These are phyloP conservation scores for Sphaerodactylus townsendi DNA, from an alignment of 2,113 vertebrate genomes.

Conservation along the genomic window DNA sequence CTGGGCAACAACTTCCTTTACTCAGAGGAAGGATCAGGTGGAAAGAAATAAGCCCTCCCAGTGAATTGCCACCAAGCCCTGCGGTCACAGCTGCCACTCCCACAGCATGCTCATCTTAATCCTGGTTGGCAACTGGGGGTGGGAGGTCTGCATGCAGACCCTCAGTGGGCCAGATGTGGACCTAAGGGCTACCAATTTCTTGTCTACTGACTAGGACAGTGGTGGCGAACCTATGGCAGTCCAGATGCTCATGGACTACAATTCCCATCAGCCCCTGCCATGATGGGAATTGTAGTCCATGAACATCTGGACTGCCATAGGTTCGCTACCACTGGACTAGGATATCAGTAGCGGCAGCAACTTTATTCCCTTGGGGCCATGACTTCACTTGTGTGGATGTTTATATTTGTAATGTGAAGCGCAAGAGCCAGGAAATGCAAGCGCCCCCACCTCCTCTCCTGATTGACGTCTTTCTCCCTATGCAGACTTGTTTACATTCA, in stretches of 20 bases:
- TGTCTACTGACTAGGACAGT: neutral
- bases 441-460: neutral
- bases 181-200: too few species aligned
- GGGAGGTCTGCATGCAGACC: too few species aligned
- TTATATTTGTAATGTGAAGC: neutral
- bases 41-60: neutral
- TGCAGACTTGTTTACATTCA: neutral
- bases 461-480: neutral
- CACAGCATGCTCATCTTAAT: neutral
- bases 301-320: too few species aligned
- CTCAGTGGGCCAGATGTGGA: neutral
- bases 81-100: too few species aligned
- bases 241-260: too few species aligned
- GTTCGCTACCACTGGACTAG: too few species aligned
- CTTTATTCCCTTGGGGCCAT: neutral
- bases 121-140: neutral
- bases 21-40: neutral
- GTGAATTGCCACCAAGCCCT: neutral
- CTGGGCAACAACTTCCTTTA: neutral
- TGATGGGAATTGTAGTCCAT: too few species aligned
- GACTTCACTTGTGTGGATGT: neutral
- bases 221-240: too few species aligned
- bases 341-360: too few species aligned
- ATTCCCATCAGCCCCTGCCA: too few species aligned
- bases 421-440: neutral